Base-by-base conservation (phyloP, 2,113 vertebrate genomes). In the Strix aluco region DNA sequence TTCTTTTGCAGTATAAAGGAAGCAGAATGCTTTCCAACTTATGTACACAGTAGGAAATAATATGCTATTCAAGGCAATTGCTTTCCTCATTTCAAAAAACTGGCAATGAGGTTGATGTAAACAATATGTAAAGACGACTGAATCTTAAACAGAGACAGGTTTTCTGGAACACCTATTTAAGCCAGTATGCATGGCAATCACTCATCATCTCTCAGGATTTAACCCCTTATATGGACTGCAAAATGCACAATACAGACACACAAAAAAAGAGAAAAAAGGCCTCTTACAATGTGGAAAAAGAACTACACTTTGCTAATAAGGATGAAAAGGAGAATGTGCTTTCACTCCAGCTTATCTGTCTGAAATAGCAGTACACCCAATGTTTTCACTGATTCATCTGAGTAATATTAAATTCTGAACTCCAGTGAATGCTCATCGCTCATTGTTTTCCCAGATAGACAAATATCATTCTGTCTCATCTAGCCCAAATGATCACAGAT, bases 301-400 rank as follows among this genome's bases (percentile, higher is more conserved):
- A 90, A 23, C 52, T 91, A 49, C 91, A 80, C 47, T 93, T 27
- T 94, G 62, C 66, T 95, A 92, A 97, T 40, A 94, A 87, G 59
- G 62, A 81, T 88, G 88, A 94, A 91, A 61, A 65, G 82, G 79
- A 87, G 80, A 80, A 94, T 62, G 61, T 59, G 61, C 74, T 96
- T 92, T 85, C 66, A 91, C 73, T 88, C 29, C 52, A 92, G 77
- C 77, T 95, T 95, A 91, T 97, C 84, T 94, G 85, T 85, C n/a
- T 82, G 91, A 93, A 98, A 91, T 95, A 92, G n/a, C 95, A 95
- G 81, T 73, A 40, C 78, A 83, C 34, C 82, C 94, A 63, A 84
- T 96, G 75, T 42, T 98, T 97, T 97, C 96, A 94, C 86, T 92
- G 96, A 96, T 97, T 96, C 93, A 81, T 96, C 65, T 62, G 85